Conservation (phyloP, 2,113 vertebrate genomes). For the Cynocephalus volans region DNA sequence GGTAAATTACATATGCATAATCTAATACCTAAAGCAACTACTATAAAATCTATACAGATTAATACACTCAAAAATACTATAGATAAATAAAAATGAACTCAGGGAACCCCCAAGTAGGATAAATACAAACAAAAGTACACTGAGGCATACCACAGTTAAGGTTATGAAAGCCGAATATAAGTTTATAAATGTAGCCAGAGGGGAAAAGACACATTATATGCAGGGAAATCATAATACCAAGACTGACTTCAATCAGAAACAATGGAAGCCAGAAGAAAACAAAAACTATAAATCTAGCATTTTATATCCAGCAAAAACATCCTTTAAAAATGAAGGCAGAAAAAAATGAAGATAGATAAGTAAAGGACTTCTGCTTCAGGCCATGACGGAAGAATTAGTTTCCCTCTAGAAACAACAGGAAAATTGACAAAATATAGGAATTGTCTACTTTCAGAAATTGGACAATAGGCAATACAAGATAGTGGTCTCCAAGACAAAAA, state of each 20-base stretch:
- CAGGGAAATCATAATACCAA: slow-evolving; percentile 16
- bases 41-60: slow-evolving; percentile 49
- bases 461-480: background rate
- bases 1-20: slow-evolving; percentile 21
- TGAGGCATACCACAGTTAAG: background rate
- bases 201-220: background rate
- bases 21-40: slow-evolving; percentile 34
- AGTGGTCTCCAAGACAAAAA: background rate
- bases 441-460: slow-evolving; percentile 6
- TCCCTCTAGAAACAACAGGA: slow-evolving; percentile 46
- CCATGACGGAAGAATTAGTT: background rate
- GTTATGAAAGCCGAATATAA: slow-evolving; percentile 45
- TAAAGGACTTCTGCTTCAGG: background rate
- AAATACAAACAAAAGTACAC: slow-evolving; percentile 16
- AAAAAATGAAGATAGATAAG: background rate
- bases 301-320: slow-evolving; percentile 22
- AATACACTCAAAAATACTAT: background rate
- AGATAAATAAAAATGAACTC: slow-evolving; percentile 16
- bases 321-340: slow-evolving; percentile 18
- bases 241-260: slow-evolving; percentile 1
- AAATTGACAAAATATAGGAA: slow-evolving; percentile 42
- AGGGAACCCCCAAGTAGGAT: slow-evolving; percentile 10
- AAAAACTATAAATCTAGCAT: background rate
- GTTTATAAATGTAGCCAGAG: slow-evolving; percentile 22
- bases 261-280: background rate